Conservation (phyloP, 2,888 invertebrate genomes). For the Cephalotes varians region DNA sequence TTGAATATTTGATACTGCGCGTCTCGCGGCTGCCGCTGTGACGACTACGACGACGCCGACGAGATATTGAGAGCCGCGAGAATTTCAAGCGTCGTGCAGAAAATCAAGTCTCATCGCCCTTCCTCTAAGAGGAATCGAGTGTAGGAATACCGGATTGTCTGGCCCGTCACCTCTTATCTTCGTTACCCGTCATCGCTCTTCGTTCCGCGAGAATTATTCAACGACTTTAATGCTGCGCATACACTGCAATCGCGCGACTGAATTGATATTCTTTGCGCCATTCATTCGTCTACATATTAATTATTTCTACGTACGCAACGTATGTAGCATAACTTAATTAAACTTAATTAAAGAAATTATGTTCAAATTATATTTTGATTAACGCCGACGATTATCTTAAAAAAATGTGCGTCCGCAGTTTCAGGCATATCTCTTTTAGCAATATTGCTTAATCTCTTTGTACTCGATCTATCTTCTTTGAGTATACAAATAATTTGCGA, state of each 20-base stretch:
- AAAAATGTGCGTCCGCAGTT: background rate
- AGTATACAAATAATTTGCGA: slow-evolving; percentile 20
- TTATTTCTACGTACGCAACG: slow-evolving; percentile 18
- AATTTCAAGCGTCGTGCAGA: slow-evolving; percentile 57
- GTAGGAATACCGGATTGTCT: slow-evolving; percentile 47
- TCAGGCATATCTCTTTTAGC: background rate
- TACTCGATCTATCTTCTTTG: background rate
- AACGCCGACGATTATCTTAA: too few relatives aligned
- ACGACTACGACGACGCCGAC: slow-evolving; percentile 46
- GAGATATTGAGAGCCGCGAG: slow-evolving; percentile 49
- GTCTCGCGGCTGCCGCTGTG: slow-evolving; percentile 52
- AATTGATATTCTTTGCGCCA: slow-evolving; percentile 18
- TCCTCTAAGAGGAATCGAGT: slow-evolving; percentile 57
- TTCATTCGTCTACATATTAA: slow-evolving; percentile 18
- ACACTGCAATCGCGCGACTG: slow-evolving; percentile 29
- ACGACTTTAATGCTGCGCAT: slow-evolving; percentile 55
- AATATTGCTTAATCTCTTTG: background rate
- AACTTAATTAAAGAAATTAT: slow-evolving; percentile 29
- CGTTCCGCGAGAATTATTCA: slow-evolving; percentile 61
- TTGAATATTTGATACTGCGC: slow-evolving; percentile 77
- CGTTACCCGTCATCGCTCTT: slow-evolving; percentile 65
- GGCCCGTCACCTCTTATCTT: slow-evolving; percentile 52
- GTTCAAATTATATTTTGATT: too few relatives aligned
- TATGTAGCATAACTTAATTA: too few relatives aligned
- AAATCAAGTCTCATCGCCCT: slow-evolving; percentile 58